These are phyloP conservation scores for Lithobates pipiens DNA, from an alignment of 2,797 vertebrate species.

Conservation along the genomic window DNA sequence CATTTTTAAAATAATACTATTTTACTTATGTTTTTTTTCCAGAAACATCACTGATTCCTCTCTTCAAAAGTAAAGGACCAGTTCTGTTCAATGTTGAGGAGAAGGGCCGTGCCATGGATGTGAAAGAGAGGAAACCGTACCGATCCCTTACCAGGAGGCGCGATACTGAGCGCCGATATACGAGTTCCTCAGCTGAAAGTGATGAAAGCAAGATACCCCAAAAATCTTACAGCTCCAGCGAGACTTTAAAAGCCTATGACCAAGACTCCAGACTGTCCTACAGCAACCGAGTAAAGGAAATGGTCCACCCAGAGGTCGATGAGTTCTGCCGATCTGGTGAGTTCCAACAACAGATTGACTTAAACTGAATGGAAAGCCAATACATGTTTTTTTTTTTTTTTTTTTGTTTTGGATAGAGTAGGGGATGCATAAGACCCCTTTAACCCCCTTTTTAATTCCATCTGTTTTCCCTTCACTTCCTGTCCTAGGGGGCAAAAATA, in stretches of 20 bases:
- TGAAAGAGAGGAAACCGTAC: conserved; percentile 96
- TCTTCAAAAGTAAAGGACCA: conserved; percentile 65
- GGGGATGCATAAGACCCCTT: no score
- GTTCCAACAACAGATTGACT: conserved; percentile 18
- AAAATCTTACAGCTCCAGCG: conserved; percentile 98
- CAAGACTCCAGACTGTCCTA: conserved; percentile 92
- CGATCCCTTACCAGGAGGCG: conserved; percentile 93
- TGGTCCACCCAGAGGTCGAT: conserved; percentile 94
- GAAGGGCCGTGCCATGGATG: conserved; percentile 88
- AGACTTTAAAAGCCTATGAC: conserved; percentile 98
- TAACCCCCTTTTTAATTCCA: no score
- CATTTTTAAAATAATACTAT: no score
- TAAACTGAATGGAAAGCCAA: no score
- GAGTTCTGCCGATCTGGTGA: conserved; percentile 92
- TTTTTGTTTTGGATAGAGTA: no score
- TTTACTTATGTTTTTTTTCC: conserved; percentile 24
- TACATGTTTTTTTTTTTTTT: no score
- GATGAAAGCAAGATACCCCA: conserved; percentile 91
- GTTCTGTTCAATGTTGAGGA: conserved; percentile 80
- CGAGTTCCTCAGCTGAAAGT: conserved; percentile 93
- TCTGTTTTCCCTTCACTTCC: no score
- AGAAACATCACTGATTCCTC: conserved; percentile 70
- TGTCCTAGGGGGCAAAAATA: no score
- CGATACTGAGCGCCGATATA: conserved; percentile 92
- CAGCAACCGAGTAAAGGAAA: conserved; percentile 87